phyloP scores from a whole-genome alignment of 2,888 invertebrate species.

The Cartodere bifasciata region DNA sequence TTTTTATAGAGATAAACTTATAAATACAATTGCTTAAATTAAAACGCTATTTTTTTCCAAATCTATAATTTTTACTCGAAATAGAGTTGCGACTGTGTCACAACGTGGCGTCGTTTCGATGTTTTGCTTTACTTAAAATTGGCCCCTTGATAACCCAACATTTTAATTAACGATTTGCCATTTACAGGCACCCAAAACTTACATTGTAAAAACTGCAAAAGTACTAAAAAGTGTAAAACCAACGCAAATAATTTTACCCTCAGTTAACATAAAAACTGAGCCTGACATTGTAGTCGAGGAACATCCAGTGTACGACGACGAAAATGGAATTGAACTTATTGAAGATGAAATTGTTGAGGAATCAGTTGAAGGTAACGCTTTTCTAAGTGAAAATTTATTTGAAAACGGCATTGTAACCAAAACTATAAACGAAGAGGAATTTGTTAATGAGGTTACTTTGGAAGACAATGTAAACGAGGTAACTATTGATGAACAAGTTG shows the following conservation, averaged over 20 bases:
- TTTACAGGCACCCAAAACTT: constrained; percentile 23
- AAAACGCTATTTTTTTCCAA: no score
- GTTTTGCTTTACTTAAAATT: no score
- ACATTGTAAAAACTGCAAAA: constrained; percentile 23
- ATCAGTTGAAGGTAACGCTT: constrained; percentile 6
- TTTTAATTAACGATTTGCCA: no score
- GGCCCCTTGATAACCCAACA: no score
- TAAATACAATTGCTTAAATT: no score
- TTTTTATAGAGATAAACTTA: no score
- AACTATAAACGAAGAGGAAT: constrained; percentile 24
- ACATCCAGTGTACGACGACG: background rate
- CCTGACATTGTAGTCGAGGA: constrained; percentile 3
- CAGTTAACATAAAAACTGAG: constrained; percentile 9
- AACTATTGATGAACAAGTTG: constrained; percentile 23
- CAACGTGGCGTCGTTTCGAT: no score
- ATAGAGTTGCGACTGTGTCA: no score
- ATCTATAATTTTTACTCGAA: no score
- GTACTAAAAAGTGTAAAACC: constrained; percentile 17
- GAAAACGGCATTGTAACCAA: constrained; percentile 22
- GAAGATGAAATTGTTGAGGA: constrained; percentile 16
- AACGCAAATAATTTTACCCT: constrained; percentile 7
- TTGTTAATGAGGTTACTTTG: constrained; percentile 32
- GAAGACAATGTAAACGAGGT: constrained; percentile 30
- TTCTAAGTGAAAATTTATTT: constrained; percentile 27
- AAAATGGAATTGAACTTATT: constrained; percentile 8